phyloP scores from a whole-genome alignment of 2,113 vertebrate species.

The Notechis scutatus region DNA sequence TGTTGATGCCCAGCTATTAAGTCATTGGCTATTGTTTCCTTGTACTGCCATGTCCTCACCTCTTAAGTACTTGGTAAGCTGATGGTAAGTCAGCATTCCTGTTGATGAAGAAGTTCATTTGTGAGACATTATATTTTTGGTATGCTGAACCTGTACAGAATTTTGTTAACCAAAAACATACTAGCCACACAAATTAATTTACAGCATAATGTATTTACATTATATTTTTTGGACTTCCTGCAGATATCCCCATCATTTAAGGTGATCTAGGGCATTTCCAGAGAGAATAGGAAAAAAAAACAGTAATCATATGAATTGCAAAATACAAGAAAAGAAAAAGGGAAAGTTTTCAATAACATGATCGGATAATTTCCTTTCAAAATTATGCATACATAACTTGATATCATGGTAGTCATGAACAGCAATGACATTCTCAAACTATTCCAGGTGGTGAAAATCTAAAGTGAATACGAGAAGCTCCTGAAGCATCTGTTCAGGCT shows the following conservation, averaged over 20 bases:
- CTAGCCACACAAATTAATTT: background rate
- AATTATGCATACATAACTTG: background rate
- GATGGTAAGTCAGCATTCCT: too few species aligned
- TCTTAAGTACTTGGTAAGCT: too few species aligned
- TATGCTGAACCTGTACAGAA: background rate
- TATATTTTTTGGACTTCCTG: background rate
- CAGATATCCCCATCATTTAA: background rate
- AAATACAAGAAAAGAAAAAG: background rate
- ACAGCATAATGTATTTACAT: background rate
- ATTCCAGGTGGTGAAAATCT: background rate
- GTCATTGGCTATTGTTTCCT: too few species aligned
- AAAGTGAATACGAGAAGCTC: background rate
- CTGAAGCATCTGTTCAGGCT: background rate
- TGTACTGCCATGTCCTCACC: too few species aligned
- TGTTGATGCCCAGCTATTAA: too few species aligned
- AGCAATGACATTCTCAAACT: background rate
- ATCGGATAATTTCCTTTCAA: background rate
- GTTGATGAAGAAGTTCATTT: too few species aligned
- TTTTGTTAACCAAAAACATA: background rate
- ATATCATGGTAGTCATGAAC: background rate
- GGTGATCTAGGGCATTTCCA: background rate
- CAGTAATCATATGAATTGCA: background rate
- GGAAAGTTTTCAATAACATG: background rate
- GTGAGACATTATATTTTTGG: background rate
- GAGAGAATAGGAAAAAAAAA: background rate